Conservation (phyloP, 2,797 vertebrate species). For the Ambastaia sidthimunki region DNA sequence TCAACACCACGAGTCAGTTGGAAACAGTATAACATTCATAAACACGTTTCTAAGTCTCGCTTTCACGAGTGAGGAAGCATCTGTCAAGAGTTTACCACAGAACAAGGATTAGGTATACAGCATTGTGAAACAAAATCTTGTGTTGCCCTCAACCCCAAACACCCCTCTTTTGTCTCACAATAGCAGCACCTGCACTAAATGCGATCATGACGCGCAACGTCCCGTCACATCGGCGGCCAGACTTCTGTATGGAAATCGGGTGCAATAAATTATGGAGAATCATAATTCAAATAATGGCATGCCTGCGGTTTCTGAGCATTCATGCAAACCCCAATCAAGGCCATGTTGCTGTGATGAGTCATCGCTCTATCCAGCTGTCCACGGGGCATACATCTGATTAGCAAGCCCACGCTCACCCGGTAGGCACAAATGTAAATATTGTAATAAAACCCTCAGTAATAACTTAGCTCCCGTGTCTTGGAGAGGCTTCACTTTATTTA, state of each 20-base stretch:
- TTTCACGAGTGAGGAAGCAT: background rate
- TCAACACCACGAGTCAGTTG: background rate
- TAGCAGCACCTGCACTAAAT: conserved; percentile 33
- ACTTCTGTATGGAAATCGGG: conserved; percentile 60
- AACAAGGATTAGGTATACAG: conserved; percentile 2
- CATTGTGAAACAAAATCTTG: background rate
- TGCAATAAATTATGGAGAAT: conserved; percentile 69
- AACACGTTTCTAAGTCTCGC: background rate
- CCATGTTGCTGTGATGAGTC: conserved; percentile 84
- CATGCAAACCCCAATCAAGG: conserved; percentile 77
- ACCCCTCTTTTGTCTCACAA: background rate
- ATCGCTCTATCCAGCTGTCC: conserved; percentile 81
- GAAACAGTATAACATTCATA: conserved; percentile 19
- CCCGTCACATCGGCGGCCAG: conserved; percentile 2
- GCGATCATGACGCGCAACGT: conserved; percentile 11
- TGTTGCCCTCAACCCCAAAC: conserved; percentile 23
- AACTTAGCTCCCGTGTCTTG: conserved; percentile 68
- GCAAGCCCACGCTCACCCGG: conserved; percentile 78
- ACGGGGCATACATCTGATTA: conserved; percentile 82
- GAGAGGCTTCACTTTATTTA: conserved; percentile 65
- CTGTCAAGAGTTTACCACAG: conserved; percentile 7
- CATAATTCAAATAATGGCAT: conserved; percentile 72
- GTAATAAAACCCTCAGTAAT: conserved; percentile 78
- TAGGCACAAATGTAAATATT: conserved; percentile 82
- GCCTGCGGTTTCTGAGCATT: conserved; percentile 68